Evolutionary conservation across 2,113 vertebrate genomes (phyloP), one percentile per base, ranked within the genome.

Genomic region (Tachysurus fulvidraco): DNA sequence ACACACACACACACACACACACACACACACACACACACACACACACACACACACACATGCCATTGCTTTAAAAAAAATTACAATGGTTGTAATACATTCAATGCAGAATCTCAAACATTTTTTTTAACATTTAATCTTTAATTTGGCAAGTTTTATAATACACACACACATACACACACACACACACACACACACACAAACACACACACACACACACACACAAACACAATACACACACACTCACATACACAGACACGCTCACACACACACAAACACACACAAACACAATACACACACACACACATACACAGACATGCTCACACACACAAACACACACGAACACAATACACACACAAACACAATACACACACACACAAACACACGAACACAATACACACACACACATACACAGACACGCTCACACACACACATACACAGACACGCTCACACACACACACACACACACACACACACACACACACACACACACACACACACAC

Each of bases 1-100:
- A 46, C n/a, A 44, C 0, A n/a, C 62, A 17, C 9, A 76, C 57
- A 46, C n/a, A 44, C 0, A n/a, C 54, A 77, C 50, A 21, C 62
- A 17, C 9, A 76, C 57, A 46, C n/a, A 44, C 0, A n/a, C n/a
- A n/a, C 54, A 77, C 50, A 21, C 62, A 17, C 9, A 76, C 57
- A 46, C n/a, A 44, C 0, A n/a, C n/a, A 64, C 64, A 14, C 13
- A 81, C 78, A 81, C 85, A 82, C 59, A 46, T 36, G 77, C 85
- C 59, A 65, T 50, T 50, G 46, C 7, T 46, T n/a, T n/a, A n/a
- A n/a, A n/a, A n/a, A n/a, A n/a, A n/a, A n/a, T n/a, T n/a, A n/a
- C n/a, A n/a, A n/a, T n/a, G n/a, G n/a, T 46, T 46, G 46, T 46
- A 3, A 46, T 46, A 46, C 46, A 46, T 46, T 46, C 46, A 3